Conservation (phyloP, 2,797 vertebrate species). For the Sebastes kiyomatsui region DNA sequence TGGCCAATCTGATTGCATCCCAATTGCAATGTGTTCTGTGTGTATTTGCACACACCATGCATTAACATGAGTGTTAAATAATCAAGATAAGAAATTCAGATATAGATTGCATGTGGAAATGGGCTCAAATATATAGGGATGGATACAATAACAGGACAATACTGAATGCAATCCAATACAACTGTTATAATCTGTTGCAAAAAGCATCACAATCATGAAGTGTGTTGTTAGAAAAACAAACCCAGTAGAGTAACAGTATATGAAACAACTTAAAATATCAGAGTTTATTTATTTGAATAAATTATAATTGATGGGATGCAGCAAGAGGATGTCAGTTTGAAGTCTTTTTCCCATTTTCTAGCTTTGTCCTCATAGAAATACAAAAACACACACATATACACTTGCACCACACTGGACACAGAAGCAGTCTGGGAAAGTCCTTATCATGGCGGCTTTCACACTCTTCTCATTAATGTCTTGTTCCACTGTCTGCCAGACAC, state of each 20-base stretch:
- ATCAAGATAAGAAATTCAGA: too few relatives aligned
- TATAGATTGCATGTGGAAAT: neutral
- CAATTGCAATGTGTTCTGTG: too few relatives aligned
- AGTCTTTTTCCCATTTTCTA: neutral
- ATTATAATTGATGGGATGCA: neutral
- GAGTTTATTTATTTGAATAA: neutral
- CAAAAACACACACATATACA: neutral
- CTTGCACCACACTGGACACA: neutral
- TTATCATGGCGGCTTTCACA: slow-evolving; percentile 43
- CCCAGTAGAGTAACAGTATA: neutral
- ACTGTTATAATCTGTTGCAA: too few relatives aligned
- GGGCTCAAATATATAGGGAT: neutral
- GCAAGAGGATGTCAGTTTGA: neutral
- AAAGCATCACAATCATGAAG: neutral
- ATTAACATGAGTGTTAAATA: too few relatives aligned
- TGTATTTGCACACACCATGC: too few relatives aligned
- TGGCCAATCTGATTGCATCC: too few relatives aligned
- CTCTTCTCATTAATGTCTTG: slow-evolving; percentile 41
- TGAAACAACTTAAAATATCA: neutral
- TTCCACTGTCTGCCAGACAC: slow-evolving; percentile 54
- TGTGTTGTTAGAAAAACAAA: too few relatives aligned
- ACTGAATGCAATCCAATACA: too few relatives aligned
- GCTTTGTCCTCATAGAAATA: neutral
- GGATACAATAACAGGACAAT: neutral
- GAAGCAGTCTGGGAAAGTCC: slow-evolving; percentile 47